phyloP scores from a whole-genome alignment of 2,888 invertebrate species.

The Drosophila kanekoi region DNA sequence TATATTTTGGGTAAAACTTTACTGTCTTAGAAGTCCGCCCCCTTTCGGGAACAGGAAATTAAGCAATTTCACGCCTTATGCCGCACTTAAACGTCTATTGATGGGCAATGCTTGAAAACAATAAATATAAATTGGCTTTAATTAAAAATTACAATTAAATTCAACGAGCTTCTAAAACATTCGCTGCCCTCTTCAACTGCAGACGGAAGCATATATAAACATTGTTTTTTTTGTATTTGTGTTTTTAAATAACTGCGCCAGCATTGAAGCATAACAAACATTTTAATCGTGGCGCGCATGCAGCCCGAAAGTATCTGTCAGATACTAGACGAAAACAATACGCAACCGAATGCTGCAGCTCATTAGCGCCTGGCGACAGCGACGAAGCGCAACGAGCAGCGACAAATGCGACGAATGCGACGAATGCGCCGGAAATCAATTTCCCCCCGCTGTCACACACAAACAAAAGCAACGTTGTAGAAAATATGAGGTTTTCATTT shows the following conservation, averaged over 20 bases:
- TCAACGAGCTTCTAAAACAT: constrained; percentile 39
- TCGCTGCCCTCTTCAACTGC: constrained; percentile 5
- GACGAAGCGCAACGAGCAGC: constrained; percentile 68
- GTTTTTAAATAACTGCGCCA: constrained; percentile 31
- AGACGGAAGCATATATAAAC: constrained; percentile 47
- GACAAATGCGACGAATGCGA: constrained; percentile 27
- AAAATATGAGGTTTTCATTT: constrained; percentile 63
- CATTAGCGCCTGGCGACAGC: constrained; percentile 74
- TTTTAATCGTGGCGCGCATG: constrained; percentile 65
- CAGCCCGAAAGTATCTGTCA: constrained; percentile 66
- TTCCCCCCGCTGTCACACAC: constrained; percentile 47
- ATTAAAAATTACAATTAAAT: constrained; percentile 75
- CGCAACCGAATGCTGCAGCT: constrained; percentile 68
- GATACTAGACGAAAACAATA: constrained; percentile 48
- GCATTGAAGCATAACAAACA: constrained; percentile 76
- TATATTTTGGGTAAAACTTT: not conserved
- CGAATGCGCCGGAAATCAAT: constrained; percentile 73
- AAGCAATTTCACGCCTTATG: constrained; percentile 67
- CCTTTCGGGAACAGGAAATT: constrained; percentile 59
- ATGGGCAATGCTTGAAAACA: constrained; percentile 40
- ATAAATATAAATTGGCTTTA: constrained; percentile 67
- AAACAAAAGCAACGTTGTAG: constrained; percentile 22
- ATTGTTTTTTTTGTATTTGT: constrained; percentile 21
- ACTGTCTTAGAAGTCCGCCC: constrained; percentile 2
- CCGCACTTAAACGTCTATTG: constrained; percentile 53